Conservation (phyloP, 2,113 vertebrate species). For the Peucedramus taeniatus region DNA sequence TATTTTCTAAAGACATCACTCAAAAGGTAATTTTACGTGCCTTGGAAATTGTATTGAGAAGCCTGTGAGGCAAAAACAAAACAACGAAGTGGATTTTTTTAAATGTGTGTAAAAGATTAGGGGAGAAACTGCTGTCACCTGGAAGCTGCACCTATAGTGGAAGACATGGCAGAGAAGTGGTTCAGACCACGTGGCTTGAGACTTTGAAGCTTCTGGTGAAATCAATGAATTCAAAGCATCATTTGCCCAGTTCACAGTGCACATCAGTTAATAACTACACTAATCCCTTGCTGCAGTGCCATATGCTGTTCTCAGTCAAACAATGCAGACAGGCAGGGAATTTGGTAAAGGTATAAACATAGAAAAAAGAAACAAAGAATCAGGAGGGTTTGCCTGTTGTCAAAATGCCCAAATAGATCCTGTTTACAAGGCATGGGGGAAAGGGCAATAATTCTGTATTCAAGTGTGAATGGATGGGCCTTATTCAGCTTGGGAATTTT, state of each 20-base stretch:
- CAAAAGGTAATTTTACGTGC: background rate
- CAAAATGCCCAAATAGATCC: background rate
- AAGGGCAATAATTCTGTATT: background rate
- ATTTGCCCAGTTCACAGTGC: background rate
- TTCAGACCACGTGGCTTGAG: background rate
- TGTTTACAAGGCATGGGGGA: background rate
- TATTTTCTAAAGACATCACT: background rate
- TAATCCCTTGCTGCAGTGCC: background rate
- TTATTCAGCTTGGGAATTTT: background rate
- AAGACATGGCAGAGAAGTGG: background rate
- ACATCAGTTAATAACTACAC: background rate
- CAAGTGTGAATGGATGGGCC: fast-evolving
- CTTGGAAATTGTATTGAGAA: background rate
- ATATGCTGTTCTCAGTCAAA: background rate
- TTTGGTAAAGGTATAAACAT: background rate
- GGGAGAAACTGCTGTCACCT: background rate
- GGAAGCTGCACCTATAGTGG: background rate
- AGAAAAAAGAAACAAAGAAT: background rate
- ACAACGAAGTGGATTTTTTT: background rate
- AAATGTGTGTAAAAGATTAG: background rate
- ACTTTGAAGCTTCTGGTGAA: background rate
- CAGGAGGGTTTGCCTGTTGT: background rate
- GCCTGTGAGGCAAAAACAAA: background rate
- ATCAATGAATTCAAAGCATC: background rate
- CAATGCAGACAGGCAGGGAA: background rate